Percentiles rank a stretch among this genome's conserved stretches.
phyloP scores from a whole-genome alignment of 2,797 vertebrate genomes.

The Malurus leucopterus region DNA sequence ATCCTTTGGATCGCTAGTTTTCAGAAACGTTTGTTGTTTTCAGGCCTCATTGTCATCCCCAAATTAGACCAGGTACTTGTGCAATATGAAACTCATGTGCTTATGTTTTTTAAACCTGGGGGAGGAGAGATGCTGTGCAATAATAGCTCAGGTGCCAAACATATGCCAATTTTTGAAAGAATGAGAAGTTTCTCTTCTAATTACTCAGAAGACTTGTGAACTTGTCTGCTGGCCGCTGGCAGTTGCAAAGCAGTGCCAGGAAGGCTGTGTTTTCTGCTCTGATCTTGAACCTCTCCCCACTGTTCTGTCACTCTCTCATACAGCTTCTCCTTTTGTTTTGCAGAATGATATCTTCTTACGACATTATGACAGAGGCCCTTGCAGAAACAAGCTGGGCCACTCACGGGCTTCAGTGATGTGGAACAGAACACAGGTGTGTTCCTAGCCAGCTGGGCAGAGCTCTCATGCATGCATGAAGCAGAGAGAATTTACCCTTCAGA shows the following conservation, averaged over 20 bases:
- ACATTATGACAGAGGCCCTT: conserved; percentile 95
- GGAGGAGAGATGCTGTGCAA: not conserved
- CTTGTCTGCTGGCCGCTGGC: not conserved
- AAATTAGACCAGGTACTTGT: not conserved
- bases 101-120: not conserved
- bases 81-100: not conserved
- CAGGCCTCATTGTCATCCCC: not conserved
- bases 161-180: not conserved
- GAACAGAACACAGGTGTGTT: conserved; percentile 92
- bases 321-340: conserved; percentile 46
- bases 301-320: not conserved
- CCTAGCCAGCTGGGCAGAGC: not conserved
- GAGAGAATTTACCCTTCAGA: not conserved
- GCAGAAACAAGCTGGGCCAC: conserved; percentile 95
- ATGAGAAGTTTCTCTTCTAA: not conserved
- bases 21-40: not conserved
- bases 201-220: not conserved
- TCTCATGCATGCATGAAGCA: not conserved
- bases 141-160: not conserved
- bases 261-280: not conserved
- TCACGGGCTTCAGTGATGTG: conserved; percentile 95
- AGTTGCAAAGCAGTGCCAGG: not conserved
- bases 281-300: not conserved
- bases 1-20: not conserved
- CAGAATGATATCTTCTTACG: conserved; percentile 96